phyloP scores from a whole-genome alignment of 1,140 invertebrate genomes.

The Bombus haemorrhoidalis region DNA sequence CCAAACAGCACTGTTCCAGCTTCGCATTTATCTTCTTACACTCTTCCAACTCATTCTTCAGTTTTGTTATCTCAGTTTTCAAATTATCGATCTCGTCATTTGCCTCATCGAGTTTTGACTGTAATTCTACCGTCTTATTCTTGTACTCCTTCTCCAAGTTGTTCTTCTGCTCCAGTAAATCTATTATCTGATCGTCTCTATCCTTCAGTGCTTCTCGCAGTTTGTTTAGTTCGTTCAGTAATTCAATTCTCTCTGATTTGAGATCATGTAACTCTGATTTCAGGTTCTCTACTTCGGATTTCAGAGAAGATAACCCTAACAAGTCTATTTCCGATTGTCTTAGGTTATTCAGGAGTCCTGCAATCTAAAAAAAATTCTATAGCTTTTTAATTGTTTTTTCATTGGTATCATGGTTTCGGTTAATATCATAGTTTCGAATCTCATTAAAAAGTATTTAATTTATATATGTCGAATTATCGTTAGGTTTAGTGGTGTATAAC shows the following conservation, averaged over 20 bases:
- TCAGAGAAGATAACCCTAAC: conserved; percentile 48
- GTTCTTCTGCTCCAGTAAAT: conserved; percentile 63
- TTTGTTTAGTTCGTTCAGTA: conserved; percentile 63
- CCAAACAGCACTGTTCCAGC: conserved; percentile 33
- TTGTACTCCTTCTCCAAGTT: conserved; percentile 57
- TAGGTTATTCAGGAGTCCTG: conserved; percentile 53
- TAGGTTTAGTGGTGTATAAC: no score
- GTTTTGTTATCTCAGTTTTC: conserved; percentile 39
- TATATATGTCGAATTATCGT: no score
- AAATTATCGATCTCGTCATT: conserved; percentile 51
- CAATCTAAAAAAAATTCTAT: conserved; percentile 36
- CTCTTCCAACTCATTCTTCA: conserved; percentile 23
- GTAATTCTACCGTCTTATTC: conserved; percentile 39
- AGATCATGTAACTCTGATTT: conserved; percentile 65
- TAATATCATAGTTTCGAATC: not conserved
- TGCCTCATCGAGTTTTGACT: conserved; percentile 58
- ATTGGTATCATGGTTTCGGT: no score
- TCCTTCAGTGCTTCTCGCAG: conserved; percentile 48
- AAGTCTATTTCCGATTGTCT: conserved; percentile 52
- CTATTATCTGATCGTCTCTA: conserved; percentile 68
- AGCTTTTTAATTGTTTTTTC: not conserved
- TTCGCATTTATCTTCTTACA: conserved; percentile 12
- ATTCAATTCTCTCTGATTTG: conserved; percentile 54
- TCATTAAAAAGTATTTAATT: no score
- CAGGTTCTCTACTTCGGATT: conserved; percentile 62